phyloP scores from a whole-genome alignment of 2,113 vertebrate genomes.

The Suncus etruscus region DNA sequence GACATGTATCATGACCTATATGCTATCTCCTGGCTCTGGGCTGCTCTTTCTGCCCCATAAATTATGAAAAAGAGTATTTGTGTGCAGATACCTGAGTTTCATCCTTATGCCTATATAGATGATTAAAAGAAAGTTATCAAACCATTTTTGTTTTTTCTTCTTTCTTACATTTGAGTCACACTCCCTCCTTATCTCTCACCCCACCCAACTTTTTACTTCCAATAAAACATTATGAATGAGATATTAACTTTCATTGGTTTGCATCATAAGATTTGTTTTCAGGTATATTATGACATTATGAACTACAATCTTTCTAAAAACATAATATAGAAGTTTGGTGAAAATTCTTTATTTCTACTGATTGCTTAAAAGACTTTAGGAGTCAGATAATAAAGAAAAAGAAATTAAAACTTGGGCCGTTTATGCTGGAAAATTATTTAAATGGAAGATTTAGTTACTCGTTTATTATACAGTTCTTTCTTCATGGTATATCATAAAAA shows the following conservation, averaged over 20 bases:
- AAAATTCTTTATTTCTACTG: constrained; percentile 36
- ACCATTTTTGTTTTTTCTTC: background rate
- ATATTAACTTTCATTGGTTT: constrained; percentile 5
- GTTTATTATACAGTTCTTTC: background rate
- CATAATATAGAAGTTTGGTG: background rate
- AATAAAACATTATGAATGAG: background rate
- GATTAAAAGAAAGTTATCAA: background rate
- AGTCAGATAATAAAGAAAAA: background rate
- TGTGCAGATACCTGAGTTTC: no score
- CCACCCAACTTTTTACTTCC: background rate
- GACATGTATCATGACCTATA: no score
- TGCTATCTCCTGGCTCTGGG: no score
- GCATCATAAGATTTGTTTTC: background rate
- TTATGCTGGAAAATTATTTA: constrained; percentile 14
- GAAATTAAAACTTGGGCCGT: background rate
- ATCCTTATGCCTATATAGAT: no score
- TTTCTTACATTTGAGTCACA: background rate
- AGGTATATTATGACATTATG: background rate
- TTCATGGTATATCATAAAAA: background rate
- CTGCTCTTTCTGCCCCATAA: no score
- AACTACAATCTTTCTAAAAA: background rate
- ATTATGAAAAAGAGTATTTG: no score
- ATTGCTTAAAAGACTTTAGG: background rate
- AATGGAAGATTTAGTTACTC: background rate
- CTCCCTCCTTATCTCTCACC: background rate